phyloP scores from a whole-genome alignment of 2,888 invertebrate species.

The Hemithea aestivaria region DNA sequence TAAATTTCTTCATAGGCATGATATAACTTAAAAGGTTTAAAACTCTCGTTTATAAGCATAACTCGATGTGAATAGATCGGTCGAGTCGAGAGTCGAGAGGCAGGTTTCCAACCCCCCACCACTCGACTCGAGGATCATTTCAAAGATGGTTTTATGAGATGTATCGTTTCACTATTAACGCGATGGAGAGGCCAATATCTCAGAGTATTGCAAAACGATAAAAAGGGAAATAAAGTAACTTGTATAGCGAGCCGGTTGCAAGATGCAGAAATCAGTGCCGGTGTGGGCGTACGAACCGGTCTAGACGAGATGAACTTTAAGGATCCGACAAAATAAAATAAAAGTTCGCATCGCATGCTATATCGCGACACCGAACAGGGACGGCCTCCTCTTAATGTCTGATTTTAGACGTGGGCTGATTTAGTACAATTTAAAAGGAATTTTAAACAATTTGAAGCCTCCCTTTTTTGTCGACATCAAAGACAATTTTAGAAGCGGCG shows the following conservation, averaged over 20 bases:
- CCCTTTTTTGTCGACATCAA: conserved; percentile 24
- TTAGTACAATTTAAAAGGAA: conserved; percentile 32
- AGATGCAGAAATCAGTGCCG: conserved; percentile 77
- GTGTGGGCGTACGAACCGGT: conserved; percentile 69
- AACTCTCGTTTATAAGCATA: too few species aligned
- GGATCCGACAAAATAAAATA: conserved; percentile 70
- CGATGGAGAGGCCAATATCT: conserved; percentile 58
- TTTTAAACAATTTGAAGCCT: conserved; percentile 24
- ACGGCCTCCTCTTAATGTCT: conserved; percentile 53
- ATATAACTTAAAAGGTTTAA: too few species aligned
- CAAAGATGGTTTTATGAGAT: conserved; percentile 39
- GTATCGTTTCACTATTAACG: conserved; percentile 61
- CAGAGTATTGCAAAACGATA: conserved; percentile 67
- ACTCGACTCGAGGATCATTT: conserved; percentile 25
- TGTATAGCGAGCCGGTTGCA: conserved; percentile 71
- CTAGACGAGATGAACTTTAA: conserved; percentile 76
- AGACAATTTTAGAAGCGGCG: conserved; percentile 15
- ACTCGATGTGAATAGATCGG: too few species aligned
- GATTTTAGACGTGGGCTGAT: conserved; percentile 41
- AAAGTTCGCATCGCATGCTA: conserved; percentile 46
- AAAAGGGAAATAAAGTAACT: conserved; percentile 72
- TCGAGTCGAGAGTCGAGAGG: too few species aligned
- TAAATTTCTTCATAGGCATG: too few species aligned
- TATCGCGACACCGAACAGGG: conserved; percentile 60
- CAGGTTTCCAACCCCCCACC: too few species aligned